Base-by-base conservation (phyloP, 2,888 invertebrate species). In the Synanthedon formicaeformis region DNA sequence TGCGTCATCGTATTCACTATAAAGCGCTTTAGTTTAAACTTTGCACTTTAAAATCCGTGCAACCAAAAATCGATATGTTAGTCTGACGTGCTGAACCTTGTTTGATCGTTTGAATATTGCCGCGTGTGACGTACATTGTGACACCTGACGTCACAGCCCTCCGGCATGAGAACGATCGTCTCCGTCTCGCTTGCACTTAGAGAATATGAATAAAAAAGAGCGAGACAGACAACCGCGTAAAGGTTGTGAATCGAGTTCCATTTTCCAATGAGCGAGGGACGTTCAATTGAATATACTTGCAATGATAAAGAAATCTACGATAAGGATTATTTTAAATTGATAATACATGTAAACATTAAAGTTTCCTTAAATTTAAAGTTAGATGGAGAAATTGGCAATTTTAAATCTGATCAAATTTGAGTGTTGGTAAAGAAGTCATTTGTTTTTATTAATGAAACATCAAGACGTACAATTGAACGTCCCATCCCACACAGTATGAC, bases 41-140 rank as follows among this genome's bases (percentile, higher is more conserved):
- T 53, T 50, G 41, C 50, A 50, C 41, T 48, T 48, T 48, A 41
- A 54, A 56, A 56, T 57, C 50, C 54, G 49, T 61, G 54, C 56
- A 54, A 50, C 54, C 57, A 67, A 75, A 78, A 81, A 81, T 83
- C 82, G 71, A 81, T 83, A 79, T 63, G 64, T 69, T 63, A 57
- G 64, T 67, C 74, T 83, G 82, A 81, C 81, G 81, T 81, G 73
- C 67, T 54, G 65, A 66, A 34, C 27, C 50, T 6, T 67, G 69
- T 67, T 68, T 69, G 57, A 59, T 63, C 67, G 67, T 85, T 88
- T 85, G 78, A 86, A 88, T 81, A 62, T 85, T 87, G 81, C 80
- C 87, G 88, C 86, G 76, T 65, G 64, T 88, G 88, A 88, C 88
- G 88, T 88, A 78, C 79, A 70, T 65, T 60, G 57, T 59, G 57